Percentiles rank a stretch among this genome's conserved stretches.
These are phyloP conservation scores for Pelecanus crispus DNA, from an alignment of 2,113 vertebrate species.

Conservation along the genomic window DNA sequence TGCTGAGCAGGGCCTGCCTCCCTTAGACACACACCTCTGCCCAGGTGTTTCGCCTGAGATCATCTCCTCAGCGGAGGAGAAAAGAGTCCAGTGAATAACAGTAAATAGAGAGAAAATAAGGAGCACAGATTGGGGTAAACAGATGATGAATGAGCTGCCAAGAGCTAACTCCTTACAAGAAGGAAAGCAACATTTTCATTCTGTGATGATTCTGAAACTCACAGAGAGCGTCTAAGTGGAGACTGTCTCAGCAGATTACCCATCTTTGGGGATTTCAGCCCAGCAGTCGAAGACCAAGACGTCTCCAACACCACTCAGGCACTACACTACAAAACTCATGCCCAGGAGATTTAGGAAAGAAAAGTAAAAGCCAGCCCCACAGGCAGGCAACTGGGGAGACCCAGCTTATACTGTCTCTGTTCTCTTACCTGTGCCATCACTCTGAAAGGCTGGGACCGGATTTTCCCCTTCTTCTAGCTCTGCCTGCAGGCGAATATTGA, in stretches of 20 bases:
- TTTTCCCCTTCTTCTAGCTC: slow-evolving; percentile 91
- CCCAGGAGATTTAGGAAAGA: neutral
- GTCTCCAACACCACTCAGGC: neutral
- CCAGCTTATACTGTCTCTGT: fast-evolving
- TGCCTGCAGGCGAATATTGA: slow-evolving; percentile 95
- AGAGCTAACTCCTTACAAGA: neutral
- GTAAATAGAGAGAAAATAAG: neutral
- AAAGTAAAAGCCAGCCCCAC: neutral
- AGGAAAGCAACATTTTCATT: neutral
- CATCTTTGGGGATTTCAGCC: neutral
- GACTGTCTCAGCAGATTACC: neutral
- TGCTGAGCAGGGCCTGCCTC: neutral
- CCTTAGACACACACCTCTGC: neutral
- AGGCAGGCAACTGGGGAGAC: neutral
- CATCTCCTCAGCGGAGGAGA: neutral
- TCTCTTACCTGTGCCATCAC: slow-evolving; percentile 73
- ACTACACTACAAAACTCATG: neutral
- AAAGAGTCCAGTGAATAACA: neutral
- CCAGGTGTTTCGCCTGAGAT: neutral
- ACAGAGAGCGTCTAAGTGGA: neutral
- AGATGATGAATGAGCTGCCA: neutral
- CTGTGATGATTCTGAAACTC: neutral
- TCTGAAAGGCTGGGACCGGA: slow-evolving; percentile 83
- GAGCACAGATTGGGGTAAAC: neutral
- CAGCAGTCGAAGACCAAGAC: neutral